Percentiles rank a stretch among this genome's conserved stretches.
phyloP scores from a whole-genome alignment of 2,797 vertebrate species.

The Pangasius larnaudii region DNA sequence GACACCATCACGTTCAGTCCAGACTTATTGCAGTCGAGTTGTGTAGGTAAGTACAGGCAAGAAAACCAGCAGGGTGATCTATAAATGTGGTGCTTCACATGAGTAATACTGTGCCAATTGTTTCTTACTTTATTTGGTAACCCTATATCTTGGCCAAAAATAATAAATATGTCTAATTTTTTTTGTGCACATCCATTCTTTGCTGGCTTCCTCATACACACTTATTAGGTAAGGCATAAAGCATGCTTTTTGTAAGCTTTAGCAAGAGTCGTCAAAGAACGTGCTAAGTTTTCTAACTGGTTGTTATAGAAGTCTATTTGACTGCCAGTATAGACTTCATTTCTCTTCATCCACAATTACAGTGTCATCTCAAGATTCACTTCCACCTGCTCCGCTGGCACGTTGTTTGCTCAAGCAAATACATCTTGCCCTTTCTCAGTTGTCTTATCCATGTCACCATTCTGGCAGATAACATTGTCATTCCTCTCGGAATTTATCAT shows the following conservation, averaged over 20 bases:
- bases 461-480: neutral
- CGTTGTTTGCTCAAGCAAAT: neutral
- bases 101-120: neutral
- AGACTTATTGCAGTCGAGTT: neutral
- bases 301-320: neutral
- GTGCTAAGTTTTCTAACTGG: neutral
- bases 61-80: neutral
- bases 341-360: constrained; percentile 6
- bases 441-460: neutral
- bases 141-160: neutral
- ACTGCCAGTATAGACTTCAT: neutral
- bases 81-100: neutral
- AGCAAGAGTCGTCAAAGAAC: neutral
- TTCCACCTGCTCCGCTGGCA: neutral
- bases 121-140: neutral
- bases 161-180: neutral
- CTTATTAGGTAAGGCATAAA: neutral
- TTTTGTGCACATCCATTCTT: neutral
- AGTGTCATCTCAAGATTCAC: neutral
- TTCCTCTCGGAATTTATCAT: neutral
- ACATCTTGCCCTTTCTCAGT: neutral
- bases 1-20: neutral
- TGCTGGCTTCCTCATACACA: neutral
- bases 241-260: neutral
- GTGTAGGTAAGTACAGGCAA: neutral